These are phyloP conservation scores for Microchrysa polita DNA, from an alignment of 2,888 invertebrate species.

Conservation along the genomic window DNA sequence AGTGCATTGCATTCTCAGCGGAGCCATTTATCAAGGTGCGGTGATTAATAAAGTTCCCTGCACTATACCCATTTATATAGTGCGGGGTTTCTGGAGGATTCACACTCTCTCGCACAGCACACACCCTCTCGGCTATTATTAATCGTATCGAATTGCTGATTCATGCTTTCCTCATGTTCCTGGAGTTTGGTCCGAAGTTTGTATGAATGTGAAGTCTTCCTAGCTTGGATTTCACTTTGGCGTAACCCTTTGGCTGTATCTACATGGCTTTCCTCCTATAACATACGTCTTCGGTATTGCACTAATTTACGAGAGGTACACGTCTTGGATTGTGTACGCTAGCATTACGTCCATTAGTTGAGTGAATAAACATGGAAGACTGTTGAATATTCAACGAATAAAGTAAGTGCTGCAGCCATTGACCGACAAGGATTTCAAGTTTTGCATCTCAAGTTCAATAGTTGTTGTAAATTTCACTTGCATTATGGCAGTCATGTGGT, in stretches of 20 bases:
- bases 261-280: too few species aligned
- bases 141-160: slow-evolving; percentile 36
- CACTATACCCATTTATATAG: neutral
- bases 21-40: slow-evolving; percentile 36
- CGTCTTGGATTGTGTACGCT: slow-evolving; percentile 7
- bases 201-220: too few species aligned
- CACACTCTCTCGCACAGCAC: neutral
- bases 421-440: slow-evolving; percentile 6
- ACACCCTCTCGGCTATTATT: slow-evolving; percentile 33
- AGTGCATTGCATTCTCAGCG: slow-evolving; percentile 30
- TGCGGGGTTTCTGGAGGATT: neutral
- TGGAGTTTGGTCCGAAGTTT: neutral
- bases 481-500: too few species aligned
- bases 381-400: slow-evolving; percentile 38
- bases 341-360: slow-evolving; percentile 38
- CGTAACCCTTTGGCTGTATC: slow-evolving; percentile 14
- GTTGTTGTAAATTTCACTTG: neutral
- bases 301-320: slow-evolving; percentile 7
- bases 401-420: neutral
- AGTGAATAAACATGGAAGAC: slow-evolving; percentile 39
- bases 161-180: slow-evolving; percentile 22
- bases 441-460: neutral
- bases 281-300: neutral
- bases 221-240: slow-evolving; percentile 15
- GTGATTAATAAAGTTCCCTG: slow-evolving; percentile 40